These are phyloP conservation scores for Upupa epops DNA, from an alignment of 2,113 vertebrate species.

Conservation along the genomic window DNA sequence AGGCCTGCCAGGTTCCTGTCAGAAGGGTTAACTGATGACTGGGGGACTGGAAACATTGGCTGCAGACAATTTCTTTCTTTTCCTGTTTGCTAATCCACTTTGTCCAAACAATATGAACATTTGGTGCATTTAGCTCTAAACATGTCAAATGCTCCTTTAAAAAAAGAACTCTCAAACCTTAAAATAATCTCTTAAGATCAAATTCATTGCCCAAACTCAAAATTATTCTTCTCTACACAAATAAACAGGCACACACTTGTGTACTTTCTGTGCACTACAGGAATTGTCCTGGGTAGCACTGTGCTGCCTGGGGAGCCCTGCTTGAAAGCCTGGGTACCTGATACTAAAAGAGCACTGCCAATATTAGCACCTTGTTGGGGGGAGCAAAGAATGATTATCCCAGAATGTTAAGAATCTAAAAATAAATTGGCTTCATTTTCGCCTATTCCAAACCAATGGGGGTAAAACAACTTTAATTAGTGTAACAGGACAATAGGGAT, in stretches of 20 bases:
- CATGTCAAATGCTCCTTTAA: constrained; percentile 44
- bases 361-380: neutral
- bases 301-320: neutral
- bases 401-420: constrained; percentile 71
- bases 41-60: neutral
- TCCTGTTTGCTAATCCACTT: constrained; percentile 32
- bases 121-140: constrained; percentile 38
- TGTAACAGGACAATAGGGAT: constrained; percentile 80
- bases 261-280: neutral
- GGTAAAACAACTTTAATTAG: constrained; percentile 76
- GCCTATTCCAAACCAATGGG: constrained; percentile 62
- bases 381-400: constrained; percentile 39
- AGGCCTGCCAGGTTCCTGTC: neutral
- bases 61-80: neutral
- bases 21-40: neutral
- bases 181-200: constrained; percentile 32
- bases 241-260: neutral
- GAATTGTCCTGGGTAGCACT: constrained; percentile 1
- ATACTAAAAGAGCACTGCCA: constrained; percentile 10
- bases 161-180: constrained; percentile 20
- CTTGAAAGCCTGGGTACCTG: constrained; percentile 41
- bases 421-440: constrained; percentile 72
- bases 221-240: neutral
- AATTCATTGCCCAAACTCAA: neutral
- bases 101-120: constrained; percentile 21